Conservation (phyloP, 2,113 vertebrate species). For the Pomatostomus ruficeps region DNA sequence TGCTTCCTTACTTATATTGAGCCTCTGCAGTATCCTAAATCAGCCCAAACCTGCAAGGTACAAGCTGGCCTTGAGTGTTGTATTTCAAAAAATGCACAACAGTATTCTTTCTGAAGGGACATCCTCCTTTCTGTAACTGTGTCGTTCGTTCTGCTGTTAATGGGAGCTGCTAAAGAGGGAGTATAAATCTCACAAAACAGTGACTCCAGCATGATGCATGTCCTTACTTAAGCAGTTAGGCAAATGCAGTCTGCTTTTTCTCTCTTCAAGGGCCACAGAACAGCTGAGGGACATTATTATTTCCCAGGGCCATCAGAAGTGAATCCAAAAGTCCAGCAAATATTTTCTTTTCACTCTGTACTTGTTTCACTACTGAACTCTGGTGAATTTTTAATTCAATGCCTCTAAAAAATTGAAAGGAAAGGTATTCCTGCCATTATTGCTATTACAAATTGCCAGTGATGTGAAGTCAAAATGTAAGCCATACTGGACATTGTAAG, state of each 20-base stretch:
- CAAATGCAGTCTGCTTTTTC: not conserved
- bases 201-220: not conserved
- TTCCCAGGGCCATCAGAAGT: not conserved
- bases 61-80: not conserved
- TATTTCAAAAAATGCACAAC: not conserved
- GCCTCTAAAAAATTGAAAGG: not conserved
- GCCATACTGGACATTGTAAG: not conserved
- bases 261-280: not conserved
- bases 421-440: not conserved
- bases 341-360: not conserved
- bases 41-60: not conserved
- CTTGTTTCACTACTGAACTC: not conserved
- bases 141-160: conserved; percentile 27
- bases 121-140: not conserved
- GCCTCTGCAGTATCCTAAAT: not conserved
- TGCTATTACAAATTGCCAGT: not conserved
- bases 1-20: not conserved
- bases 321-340: not conserved
- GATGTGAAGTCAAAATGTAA: not conserved
- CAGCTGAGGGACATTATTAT: not conserved
- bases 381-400: not conserved
- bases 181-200: conserved; percentile 31
- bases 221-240: not conserved
- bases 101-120: not conserved
- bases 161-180: conserved; percentile 17